A percentile compares a stretch with the other conserved stretches of the same genome.
These are phyloP conservation scores for Distichodus sexfasciatus DNA, from an alignment of 2,797 vertebrate genomes.

Conservation along the genomic window DNA sequence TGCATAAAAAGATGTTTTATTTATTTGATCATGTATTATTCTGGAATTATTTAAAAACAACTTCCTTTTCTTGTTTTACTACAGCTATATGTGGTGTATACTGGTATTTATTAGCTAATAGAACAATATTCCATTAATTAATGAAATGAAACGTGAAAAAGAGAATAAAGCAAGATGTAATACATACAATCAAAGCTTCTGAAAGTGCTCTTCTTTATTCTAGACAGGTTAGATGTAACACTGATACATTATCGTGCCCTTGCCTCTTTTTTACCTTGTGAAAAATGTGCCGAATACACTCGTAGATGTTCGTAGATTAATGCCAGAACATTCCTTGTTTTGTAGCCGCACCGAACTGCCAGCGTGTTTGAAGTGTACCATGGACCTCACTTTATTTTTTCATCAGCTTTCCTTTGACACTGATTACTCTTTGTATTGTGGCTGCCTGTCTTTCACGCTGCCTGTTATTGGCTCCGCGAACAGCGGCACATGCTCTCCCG, in stretches of 20 bases:
- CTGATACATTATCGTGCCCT: not conserved
- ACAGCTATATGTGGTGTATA: too few species aligned
- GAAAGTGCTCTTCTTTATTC: too few species aligned
- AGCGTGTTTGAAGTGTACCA: not conserved
- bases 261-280: not conserved
- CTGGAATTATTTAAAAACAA: too few species aligned
- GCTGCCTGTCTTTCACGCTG: not conserved
- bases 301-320: not conserved
- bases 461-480: slow-evolving; percentile 17
- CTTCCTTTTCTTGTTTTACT: too few species aligned
- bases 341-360: not conserved
- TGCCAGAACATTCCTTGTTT: not conserved
- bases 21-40: too few species aligned
- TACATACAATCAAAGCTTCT: too few species aligned
- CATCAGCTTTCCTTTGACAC: not conserved
- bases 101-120: too few species aligned
- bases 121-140: too few species aligned
- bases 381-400: not conserved
- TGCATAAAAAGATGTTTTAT: too few species aligned
- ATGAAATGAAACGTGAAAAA: too few species aligned
- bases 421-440: slow-evolving; percentile 23
- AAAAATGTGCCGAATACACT: not conserved
- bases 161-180: too few species aligned
- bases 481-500: not conserved
- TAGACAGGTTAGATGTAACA: too few species aligned